Evolutionary conservation across 2,113 vertebrate genomes (phyloP).

Genomic region (Ophthalmolycus amberensis): DNA sequence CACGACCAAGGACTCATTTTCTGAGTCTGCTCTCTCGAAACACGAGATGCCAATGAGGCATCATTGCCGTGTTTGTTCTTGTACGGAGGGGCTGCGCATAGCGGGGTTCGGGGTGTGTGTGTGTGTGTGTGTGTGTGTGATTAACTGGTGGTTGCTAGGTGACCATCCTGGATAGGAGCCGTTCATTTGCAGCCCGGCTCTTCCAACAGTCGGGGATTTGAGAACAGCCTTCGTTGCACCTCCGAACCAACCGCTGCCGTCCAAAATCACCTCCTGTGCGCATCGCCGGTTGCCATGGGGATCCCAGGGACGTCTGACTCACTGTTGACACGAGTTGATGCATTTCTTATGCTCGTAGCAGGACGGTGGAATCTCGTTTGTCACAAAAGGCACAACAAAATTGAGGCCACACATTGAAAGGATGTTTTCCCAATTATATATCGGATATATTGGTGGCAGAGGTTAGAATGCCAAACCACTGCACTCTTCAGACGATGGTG

Average conservation of each 20-base stretch:
- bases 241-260: constrained; percentile 44
- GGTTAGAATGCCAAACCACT: neutral
- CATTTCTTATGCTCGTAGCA: neutral
- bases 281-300: constrained; percentile 74
- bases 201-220: constrained; percentile 43
- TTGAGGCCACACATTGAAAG: neutral
- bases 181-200: constrained; percentile 47
- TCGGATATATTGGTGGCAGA: neutral
- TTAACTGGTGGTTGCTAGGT: constrained; percentile 77
- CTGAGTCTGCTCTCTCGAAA: neutral
- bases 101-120: neutral
- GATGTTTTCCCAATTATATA: neutral
- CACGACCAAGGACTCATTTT: neutral
- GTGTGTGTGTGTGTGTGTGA: constrained; percentile 9
- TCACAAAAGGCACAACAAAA: constrained; percentile 1
- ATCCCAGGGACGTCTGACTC: constrained; percentile 74
- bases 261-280: constrained; percentile 62
- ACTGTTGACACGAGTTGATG: constrained; percentile 52
- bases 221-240: constrained; percentile 52
- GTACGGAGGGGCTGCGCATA: neutral
- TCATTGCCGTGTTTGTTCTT: constrained; percentile 10
- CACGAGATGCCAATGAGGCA: neutral
- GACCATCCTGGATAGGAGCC: constrained; percentile 64
- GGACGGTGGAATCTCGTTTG: neutral
- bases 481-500: neutral